Evolutionary conservation across 2,113 vertebrate genomes (phyloP), one percentile per base, ranked within the genome.

Genomic region (Trachemys scripta): DNA sequence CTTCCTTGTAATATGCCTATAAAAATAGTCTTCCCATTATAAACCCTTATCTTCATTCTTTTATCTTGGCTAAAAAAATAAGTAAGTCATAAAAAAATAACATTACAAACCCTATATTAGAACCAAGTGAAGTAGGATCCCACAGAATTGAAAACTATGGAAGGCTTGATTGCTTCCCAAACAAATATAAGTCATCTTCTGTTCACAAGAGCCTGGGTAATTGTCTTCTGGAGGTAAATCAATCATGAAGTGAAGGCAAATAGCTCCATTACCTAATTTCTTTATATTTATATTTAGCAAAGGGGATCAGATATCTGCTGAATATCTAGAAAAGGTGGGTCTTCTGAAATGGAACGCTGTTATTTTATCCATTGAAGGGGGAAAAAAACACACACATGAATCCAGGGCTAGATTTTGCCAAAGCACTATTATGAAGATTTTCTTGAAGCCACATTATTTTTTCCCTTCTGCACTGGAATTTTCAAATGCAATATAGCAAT

Each of bases 161-260:
- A 83, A 93, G 76, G 12, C 1, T 56, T 72, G n/a, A 45, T 82
- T 72, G 1, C 27, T 80, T 90, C 75, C 84, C 80, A 89, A 29
- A 57, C 13, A 89, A 78, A 93, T 38, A 84, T 2, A 3, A 72
- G 76, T 56, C 45, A 89, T 24, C 7, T 85, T 91, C 29, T 82
- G 45, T 62, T 80, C 57, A 87, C 42, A 80, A 75, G 3, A 45
- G 91, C 83, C 57, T 53, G 22, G 14, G 14, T 80, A 84, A 94
- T 54, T 91, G 22, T 93, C 35, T 91, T 72, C 35, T 90, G 20
- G 65, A 93, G 5, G 24, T 49, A 90, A 45, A 95, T 31, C 62
- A 95, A 35, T 45, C 90, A 85, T 47, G 62, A 92, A 86, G 3
- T 92, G 29, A 96, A 90, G 90, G 24, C 2, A 75, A 90, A 62